Conservation (phyloP, 2,888 invertebrate genomes). For the Lepidocyrtoides sp. region DNA sequence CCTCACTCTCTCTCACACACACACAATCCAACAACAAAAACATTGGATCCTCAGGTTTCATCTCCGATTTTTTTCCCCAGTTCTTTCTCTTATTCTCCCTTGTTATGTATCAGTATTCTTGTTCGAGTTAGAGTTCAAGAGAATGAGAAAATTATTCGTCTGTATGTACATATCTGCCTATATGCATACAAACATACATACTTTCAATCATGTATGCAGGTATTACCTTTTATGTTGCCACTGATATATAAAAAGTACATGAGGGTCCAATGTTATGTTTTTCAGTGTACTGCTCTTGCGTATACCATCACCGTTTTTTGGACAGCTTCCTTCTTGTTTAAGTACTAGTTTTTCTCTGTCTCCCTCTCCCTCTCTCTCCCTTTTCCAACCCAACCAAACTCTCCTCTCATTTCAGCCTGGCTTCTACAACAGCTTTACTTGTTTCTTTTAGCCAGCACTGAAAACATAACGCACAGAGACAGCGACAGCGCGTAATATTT, state of each 20-base stretch:
- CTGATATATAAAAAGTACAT: slow-evolving; percentile 15
- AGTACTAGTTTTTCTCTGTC: slow-evolving; percentile 22
- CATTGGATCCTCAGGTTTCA: slow-evolving; percentile 74
- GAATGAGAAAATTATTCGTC: slow-evolving; percentile 19
- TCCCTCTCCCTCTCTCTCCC: not conserved
- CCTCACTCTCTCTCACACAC: not conserved
- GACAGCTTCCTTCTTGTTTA: slow-evolving; percentile 71
- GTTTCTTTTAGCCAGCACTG: slow-evolving; percentile 30
- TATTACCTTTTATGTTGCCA: too few relatives aligned
- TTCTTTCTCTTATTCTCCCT: slow-evolving; percentile 31
- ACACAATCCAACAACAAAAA: slow-evolving; percentile 61
- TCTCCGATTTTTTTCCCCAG: slow-evolving; percentile 34
- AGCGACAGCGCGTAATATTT: slow-evolving; percentile 5
- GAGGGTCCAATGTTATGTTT: slow-evolving; percentile 54
- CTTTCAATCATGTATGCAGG: slow-evolving; percentile 22
- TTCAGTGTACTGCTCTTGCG: slow-evolving; percentile 75
- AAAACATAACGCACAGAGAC: slow-evolving; percentile 40
- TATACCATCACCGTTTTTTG: slow-evolving; percentile 71
- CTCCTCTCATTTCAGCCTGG: slow-evolving; percentile 24
- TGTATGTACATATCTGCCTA: not conserved
- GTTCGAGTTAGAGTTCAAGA: not conserved
- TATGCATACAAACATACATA: not conserved
- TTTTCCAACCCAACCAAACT: slow-evolving; percentile 56
- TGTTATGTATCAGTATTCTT: slow-evolving; percentile 55
- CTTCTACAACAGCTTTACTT: not conserved